Percentiles rank a stretch among this genome's conserved stretches.
Evolutionary conservation across 2,797 vertebrate species (phyloP).

Genomic region (Alouatta caraya): DNA sequence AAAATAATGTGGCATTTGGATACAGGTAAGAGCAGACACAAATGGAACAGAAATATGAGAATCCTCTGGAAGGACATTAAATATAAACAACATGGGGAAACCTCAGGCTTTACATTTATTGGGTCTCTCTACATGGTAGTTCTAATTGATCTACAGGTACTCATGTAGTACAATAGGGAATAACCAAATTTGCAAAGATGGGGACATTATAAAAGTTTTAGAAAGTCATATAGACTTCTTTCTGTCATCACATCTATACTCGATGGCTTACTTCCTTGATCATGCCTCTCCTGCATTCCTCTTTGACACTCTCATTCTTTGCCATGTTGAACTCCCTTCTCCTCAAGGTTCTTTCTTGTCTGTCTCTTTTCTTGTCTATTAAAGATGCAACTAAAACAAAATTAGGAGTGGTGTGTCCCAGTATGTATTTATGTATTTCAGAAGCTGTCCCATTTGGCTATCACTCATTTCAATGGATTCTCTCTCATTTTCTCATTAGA

Average conservation of each 20-base stretch:
- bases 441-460: background rate
- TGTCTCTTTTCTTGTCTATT: background rate
- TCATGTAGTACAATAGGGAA: background rate
- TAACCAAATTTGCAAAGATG: background rate
- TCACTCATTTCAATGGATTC: background rate
- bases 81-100: background rate
- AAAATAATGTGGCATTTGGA: background rate
- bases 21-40: background rate
- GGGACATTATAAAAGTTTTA: background rate
- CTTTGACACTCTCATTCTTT: background rate
- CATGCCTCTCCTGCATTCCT: background rate
- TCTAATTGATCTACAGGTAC: background rate
- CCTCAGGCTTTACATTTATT: background rate
- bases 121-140: background rate
- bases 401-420: background rate
- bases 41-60: background rate
- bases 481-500: background rate
- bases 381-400: background rate
- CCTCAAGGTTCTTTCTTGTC: background rate
- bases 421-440: background rate
- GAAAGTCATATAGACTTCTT: background rate
- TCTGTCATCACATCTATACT: background rate
- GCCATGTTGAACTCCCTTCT: background rate
- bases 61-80: background rate
- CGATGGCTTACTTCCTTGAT: background rate